Base-by-base conservation (phyloP, 2,888 invertebrate genomes). In the Clitarchus hookeri region DNA sequence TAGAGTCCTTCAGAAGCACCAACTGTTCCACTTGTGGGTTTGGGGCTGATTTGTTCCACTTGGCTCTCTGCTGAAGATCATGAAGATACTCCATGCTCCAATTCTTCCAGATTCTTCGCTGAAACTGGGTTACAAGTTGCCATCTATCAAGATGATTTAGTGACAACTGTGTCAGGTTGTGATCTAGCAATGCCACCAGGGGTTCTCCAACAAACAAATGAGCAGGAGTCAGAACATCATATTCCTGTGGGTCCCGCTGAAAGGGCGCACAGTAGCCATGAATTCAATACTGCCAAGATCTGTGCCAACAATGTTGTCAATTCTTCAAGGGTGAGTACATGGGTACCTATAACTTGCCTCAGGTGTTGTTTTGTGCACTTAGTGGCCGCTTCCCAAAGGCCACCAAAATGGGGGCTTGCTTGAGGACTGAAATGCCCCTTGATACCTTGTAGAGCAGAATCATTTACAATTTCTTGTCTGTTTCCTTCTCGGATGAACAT, bases 361-460 rank as follows among this genome's bases (percentile, higher is more conserved):
- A 91, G 83, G 86, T 90, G 90, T 86, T 87, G 88, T 87, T 91
- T 91, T 0, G 89, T 87, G 0, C 89, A 89, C 84, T 90, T 90
- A 0, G 91, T 90, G 4, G 89, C 89, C 0, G 90, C 89, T 86
- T 91, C 90, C 90, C 90, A 91, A 6, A 91, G 84, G 1, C 90
- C 90, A 6, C 91, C 90, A 83, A 90, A 90, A 85, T 91, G 90
- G 0, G 90, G 90, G 9, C 90, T 88, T 44, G 87, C 86, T 6
- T 90, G 90, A 9, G 90, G 90, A 25, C 88, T 90, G 83, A 91
- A 91, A 65, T 90, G 88, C 90, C 91, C 91, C 6, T 87, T 80
- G 19, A 89, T 89, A 0, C 87, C 87, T 8, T 89, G 86, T 11
- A 25, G n/a, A 11, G 84, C 36, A 6, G 44, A 16, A 23, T 83